A percentile compares a stretch with the other conserved stretches of the same genome.
Conservation (phyloP, 92 coral and sea anemone species). For the Anthopleura xanthogrammica region DNA sequence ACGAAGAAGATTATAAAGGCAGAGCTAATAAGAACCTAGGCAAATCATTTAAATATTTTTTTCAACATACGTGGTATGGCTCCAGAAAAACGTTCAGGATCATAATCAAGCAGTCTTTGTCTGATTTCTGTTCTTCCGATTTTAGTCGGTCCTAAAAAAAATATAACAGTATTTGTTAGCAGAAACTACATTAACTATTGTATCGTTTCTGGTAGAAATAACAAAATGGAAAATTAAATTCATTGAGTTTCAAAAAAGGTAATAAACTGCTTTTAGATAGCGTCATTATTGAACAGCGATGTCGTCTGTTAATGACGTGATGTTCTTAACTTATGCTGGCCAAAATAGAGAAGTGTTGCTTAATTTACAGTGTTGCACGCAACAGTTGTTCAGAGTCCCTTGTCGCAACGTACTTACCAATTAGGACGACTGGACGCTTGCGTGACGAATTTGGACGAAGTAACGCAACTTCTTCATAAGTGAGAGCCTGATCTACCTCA, state of each 20-base stretch:
- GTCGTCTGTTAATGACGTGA: no score
- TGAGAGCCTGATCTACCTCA: constrained; percentile 85
- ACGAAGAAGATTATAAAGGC: no score
- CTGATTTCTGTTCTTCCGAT: constrained; percentile 90
- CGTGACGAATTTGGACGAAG: constrained; percentile 70
- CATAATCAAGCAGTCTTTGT: constrained; percentile 77
- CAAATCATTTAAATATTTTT: no score
- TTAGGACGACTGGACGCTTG: constrained; percentile 86
- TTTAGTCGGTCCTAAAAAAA: constrained; percentile 79
- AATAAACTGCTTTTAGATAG: no score
- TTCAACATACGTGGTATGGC: constrained; percentile 88
- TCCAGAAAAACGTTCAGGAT: constrained; percentile 83
- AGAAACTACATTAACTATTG: neutral
- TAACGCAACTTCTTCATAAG: constrained; percentile 92
- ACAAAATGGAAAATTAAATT: neutral
- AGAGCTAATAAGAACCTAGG: neutral
- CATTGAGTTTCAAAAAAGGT: no score
- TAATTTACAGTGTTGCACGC: no score
- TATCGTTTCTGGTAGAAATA: no score
- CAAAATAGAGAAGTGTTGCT: no score
- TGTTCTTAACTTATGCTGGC: no score
- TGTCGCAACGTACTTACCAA: constrained; percentile 52
- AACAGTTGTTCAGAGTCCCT: no score
- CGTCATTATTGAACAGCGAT: no score
- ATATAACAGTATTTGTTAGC: neutral